Percentiles rank a stretch among this genome's conserved stretches.
Evolutionary conservation across 2,797 vertebrate species (phyloP).

Genomic region (Betta splendens): DNA sequence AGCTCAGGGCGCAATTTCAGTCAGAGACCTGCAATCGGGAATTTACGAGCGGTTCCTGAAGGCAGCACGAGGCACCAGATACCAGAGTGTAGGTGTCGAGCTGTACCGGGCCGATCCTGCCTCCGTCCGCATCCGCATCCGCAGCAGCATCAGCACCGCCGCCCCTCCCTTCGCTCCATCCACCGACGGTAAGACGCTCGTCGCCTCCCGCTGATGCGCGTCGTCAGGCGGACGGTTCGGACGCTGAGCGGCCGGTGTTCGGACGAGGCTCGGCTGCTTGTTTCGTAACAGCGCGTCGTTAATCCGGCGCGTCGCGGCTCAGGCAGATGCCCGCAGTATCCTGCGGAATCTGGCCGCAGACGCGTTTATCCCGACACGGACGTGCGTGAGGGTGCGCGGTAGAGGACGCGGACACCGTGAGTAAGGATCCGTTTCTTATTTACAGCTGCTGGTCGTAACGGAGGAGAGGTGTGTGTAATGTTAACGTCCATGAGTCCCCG

Average conservation of each 20-base stretch:
- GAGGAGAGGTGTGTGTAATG: neutral
- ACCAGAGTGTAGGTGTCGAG: constrained; percentile 43
- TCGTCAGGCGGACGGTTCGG: neutral
- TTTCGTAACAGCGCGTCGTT: constrained; percentile 11
- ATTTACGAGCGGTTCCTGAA: constrained; percentile 50
- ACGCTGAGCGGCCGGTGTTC: neutral
- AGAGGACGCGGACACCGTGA: constrained; percentile 13
- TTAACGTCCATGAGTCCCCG: too few relatives aligned
- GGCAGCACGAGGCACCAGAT: constrained; percentile 34
- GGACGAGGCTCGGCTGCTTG: neutral
- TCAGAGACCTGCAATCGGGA: neutral
- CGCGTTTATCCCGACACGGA: neutral
- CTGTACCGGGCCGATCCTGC: constrained; percentile 36
- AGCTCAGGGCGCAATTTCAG: too few relatives aligned
- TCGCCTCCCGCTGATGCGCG: neutral
- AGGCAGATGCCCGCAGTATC: constrained; percentile 3
- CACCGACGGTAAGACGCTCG: constrained; percentile 30
- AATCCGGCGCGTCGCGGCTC: constrained; percentile 3
- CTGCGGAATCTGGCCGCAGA: constrained; percentile 23
- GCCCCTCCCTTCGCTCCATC: constrained; percentile 51
- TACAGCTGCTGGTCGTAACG: neutral
- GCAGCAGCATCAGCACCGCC: constrained; percentile 19
- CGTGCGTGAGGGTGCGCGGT: neutral
- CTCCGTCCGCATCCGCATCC: constrained; percentile 42
- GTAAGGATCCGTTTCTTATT: neutral